Percentiles rank a stretch among this genome's conserved stretches.
Conservation (phyloP, 2,888 invertebrate species). For the Tetheella fluctuosa region DNA sequence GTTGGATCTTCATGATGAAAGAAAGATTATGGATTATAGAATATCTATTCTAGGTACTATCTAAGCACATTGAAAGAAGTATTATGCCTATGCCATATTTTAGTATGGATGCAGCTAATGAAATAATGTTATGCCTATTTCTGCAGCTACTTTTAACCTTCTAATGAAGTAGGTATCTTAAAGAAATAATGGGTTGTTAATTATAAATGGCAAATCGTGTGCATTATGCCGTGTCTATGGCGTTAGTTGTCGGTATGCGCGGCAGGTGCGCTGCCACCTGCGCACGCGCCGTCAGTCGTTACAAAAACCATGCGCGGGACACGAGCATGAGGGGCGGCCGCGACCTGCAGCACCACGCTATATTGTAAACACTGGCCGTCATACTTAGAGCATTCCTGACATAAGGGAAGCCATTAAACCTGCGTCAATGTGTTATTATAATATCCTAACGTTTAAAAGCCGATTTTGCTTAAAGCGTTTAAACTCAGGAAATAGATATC, state of each 20-base stretch:
- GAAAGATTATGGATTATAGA: no score
- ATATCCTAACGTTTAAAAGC: constrained; percentile 41
- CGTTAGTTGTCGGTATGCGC: constrained; percentile 61
- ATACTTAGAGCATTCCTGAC: constrained; percentile 41
- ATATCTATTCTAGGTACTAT: no score
- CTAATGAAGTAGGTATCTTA: constrained; percentile 9
- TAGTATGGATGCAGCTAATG: constrained; percentile 15
- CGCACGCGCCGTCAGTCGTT: constrained; percentile 75
- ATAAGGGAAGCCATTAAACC: constrained; percentile 70
- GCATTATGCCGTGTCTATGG: constrained; percentile 67
- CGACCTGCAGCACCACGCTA: constrained; percentile 16
- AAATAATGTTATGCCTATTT: neutral
- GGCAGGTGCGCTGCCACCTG: constrained; percentile 83
- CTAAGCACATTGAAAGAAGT: no score
- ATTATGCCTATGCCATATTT: no score
- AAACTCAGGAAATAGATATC: constrained; percentile 40
- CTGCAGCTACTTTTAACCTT: neutral
- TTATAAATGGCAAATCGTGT: constrained; percentile 52
- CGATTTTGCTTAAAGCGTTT: no score
- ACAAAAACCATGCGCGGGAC: constrained; percentile 69
- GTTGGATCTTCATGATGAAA: constrained; percentile 10
- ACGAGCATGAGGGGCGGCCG: constrained; percentile 42
- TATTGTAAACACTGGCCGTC: constrained; percentile 37
- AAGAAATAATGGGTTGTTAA: neutral
- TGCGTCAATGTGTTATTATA: constrained; percentile 49